Evolutionary conservation across 2,113 vertebrate species (phyloP).

Genomic region (Taxidea taxus): DNA sequence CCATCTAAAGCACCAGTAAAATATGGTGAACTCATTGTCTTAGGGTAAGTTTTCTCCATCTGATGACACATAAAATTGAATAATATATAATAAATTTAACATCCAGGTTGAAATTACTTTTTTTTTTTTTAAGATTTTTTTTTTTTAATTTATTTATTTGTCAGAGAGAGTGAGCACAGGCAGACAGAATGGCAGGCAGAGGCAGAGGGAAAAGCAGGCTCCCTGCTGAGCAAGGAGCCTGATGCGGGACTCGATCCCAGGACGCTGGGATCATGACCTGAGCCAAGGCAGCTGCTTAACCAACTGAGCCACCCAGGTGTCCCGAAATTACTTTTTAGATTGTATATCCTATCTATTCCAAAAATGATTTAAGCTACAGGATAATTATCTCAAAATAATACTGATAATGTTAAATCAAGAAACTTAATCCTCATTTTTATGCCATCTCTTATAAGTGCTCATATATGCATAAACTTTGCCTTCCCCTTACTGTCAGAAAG

Average conservation of each 20-base stretch:
- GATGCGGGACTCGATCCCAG: too few relatives aligned
- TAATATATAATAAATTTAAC: neutral
- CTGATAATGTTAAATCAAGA: neutral
- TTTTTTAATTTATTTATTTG: too few relatives aligned
- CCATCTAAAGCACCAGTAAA: conserved; percentile 99
- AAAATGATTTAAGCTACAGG: neutral
- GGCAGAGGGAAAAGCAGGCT: too few relatives aligned
- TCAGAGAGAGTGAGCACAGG: too few relatives aligned
- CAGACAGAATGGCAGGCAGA: too few relatives aligned
- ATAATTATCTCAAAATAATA: neutral
- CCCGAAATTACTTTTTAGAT: neutral
- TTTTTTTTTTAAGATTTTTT: too few relatives aligned
- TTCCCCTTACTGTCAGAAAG: neutral
- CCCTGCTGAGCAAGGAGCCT: too few relatives aligned
- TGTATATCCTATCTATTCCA: conserved; percentile 20
- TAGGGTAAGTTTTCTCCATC: conserved; percentile 89
- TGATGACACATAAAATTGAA: neutral
- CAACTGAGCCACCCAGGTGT: too few relatives aligned
- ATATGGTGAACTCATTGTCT: conserved; percentile 99
- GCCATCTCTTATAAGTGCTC: neutral
- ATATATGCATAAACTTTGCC: neutral
- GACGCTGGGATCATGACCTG: too few relatives aligned
- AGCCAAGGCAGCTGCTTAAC: too few relatives aligned
- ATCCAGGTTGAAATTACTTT: neutral
- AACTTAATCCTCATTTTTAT: conserved; percentile 10